These are phyloP conservation scores for Gymnopithys bicolor DNA, from an alignment of 2,797 vertebrate genomes.

Conservation along the genomic window DNA sequence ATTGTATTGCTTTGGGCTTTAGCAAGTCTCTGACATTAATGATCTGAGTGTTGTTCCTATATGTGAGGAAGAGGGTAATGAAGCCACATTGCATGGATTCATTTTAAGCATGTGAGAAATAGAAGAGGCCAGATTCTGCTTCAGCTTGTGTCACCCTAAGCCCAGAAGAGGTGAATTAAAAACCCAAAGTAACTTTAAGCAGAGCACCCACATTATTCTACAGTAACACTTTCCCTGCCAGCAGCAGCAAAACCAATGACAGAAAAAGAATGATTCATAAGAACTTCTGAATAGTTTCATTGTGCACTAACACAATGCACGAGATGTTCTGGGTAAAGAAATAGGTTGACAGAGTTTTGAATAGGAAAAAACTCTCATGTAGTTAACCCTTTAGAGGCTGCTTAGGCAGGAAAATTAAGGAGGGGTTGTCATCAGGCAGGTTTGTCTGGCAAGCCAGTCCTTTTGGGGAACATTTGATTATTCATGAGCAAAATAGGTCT, in stretches of 20 bases:
- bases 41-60: neutral
- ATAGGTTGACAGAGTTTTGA: neutral
- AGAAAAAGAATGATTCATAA: slow-evolving; percentile 8
- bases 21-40: neutral
- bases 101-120: neutral
- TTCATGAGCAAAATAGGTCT: neutral
- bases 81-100: neutral
- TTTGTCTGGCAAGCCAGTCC: neutral
- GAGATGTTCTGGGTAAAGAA: slow-evolving; percentile 28
- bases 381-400: slow-evolving; percentile 9
- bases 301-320: neutral
- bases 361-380: neutral
- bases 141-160: neutral
- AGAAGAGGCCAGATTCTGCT: neutral
- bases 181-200: neutral
- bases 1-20: neutral
- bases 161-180: neutral
- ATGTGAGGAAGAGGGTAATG: neutral
- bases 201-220: neutral
- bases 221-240: slow-evolving; percentile 19
- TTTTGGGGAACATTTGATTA: neutral
- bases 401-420: neutral
- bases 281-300: slow-evolving; percentile 35
- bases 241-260: neutral
- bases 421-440: neutral